Percentiles rank a stretch among this genome's conserved stretches.
These are phyloP conservation scores for Oligia strigilis DNA, from an alignment of 2,888 invertebrate genomes.

Conservation along the genomic window DNA sequence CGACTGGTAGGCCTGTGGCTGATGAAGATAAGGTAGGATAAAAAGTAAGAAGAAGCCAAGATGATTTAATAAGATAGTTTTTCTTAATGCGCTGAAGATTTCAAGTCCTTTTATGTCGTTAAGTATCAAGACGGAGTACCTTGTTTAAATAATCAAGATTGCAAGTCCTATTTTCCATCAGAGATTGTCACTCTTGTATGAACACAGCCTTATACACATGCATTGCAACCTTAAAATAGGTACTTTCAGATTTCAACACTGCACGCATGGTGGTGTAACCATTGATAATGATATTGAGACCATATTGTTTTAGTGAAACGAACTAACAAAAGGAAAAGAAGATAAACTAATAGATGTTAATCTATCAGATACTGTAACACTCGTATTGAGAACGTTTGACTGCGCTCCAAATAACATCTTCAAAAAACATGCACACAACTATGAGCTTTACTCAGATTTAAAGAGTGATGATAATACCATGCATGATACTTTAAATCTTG, in stretches of 20 bases:
- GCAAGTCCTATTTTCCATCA: background rate
- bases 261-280: conserved; percentile 29
- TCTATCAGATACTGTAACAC: conserved; percentile 36
- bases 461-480: conserved; percentile 27
- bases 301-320: conserved; percentile 44
- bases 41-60: background rate
- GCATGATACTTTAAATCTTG: conserved; percentile 17
- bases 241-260: conserved; percentile 51
- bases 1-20: too few relatives aligned
- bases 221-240: conserved; percentile 26
- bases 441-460: background rate
- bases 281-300: conserved; percentile 30
- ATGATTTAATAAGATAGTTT: background rate
- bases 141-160: conserved; percentile 2
- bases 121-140: background rate
- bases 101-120: background rate
- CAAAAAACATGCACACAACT: background rate
- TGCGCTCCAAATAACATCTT: conserved; percentile 15
- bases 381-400: conserved; percentile 29
- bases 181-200: conserved; percentile 6
- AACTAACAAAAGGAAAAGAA: conserved; percentile 24
- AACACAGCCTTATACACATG: conserved; percentile 18
- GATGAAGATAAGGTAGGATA: background rate
- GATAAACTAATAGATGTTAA: conserved; percentile 19
- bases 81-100: background rate